Percentiles rank a stretch among this genome's conserved stretches.
Evolutionary conservation across 2,888 invertebrate genomes (phyloP).

Genomic region (Conomelus anceps): DNA sequence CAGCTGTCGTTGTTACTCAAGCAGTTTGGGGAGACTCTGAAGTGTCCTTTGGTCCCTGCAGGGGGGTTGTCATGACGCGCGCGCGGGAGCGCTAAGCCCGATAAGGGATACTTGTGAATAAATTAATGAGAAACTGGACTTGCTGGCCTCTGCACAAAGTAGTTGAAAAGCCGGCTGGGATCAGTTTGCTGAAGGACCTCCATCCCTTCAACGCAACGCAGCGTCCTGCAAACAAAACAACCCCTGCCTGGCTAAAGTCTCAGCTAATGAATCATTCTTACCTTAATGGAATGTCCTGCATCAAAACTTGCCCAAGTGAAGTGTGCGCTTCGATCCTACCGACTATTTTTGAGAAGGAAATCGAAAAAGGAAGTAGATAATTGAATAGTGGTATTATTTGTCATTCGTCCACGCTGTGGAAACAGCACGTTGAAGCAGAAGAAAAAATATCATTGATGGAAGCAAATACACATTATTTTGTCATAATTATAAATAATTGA

Average conservation of each 20-base stretch:
- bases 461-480: no score
- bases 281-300: neutral
- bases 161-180: neutral
- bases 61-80: neutral
- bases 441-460: no score
- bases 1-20: neutral
- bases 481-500: no score
- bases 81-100: neutral
- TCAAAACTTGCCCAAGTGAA: neutral
- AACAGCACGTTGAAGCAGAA: no score
- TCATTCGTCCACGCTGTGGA: no score
- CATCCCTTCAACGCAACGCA: neutral
- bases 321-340: neutral
- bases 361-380: neutral
- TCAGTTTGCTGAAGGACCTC: neutral
- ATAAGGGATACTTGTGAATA: neutral
- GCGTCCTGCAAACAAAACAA: neutral
- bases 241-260: neutral
- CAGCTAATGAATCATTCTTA: neutral
- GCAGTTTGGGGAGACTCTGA: neutral
- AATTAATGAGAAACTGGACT: neutral
- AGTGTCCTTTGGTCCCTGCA: neutral
- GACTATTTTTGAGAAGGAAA: neutral
- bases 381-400: no score
- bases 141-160: neutral